Evolutionary conservation across 2,113 vertebrate species (phyloP).

Genomic region (Coregonus clupeaformis): DNA sequence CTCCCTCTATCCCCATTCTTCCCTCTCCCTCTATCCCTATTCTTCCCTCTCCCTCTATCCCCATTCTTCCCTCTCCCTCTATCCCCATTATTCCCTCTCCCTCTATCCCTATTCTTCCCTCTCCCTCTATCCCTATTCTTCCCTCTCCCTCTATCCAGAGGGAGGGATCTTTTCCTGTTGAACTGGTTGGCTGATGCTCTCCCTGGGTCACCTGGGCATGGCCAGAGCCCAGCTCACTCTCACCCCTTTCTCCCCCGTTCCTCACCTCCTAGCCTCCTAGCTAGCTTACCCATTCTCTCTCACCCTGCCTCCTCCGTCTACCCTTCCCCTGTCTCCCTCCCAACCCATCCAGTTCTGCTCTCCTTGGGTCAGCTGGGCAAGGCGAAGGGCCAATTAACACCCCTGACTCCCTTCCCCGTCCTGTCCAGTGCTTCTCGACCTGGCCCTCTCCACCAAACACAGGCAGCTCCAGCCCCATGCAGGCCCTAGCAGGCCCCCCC

Average conservation of each 20-base stretch:
- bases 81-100: too few species aligned
- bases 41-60: background rate
- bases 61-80: conserved; percentile 11
- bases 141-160: conserved; percentile 11
- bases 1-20: background rate
- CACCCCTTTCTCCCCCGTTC: background rate
- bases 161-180: conserved; percentile 70
- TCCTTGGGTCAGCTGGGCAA: background rate
- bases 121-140: conserved; percentile 8
- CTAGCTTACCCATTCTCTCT: too few species aligned
- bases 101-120: too few species aligned
- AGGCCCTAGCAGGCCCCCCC: conserved; percentile 19
- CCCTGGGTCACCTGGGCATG: background rate
- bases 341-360: too few species aligned
- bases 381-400: background rate
- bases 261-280: too few species aligned
- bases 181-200: conserved; percentile 59
- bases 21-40: background rate
- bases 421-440: conserved; percentile 13
- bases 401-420: conserved; percentile 1
- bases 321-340: too few species aligned
- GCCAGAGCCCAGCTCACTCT: too few species aligned
- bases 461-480: background rate
- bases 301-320: too few species aligned
- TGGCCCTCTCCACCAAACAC: conserved; percentile 35